Percentiles rank a stretch among this genome's conserved stretches.
These are phyloP conservation scores for Gadopsis bispinosus DNA, from an alignment of 2,797 vertebrate species.

Conservation along the genomic window DNA sequence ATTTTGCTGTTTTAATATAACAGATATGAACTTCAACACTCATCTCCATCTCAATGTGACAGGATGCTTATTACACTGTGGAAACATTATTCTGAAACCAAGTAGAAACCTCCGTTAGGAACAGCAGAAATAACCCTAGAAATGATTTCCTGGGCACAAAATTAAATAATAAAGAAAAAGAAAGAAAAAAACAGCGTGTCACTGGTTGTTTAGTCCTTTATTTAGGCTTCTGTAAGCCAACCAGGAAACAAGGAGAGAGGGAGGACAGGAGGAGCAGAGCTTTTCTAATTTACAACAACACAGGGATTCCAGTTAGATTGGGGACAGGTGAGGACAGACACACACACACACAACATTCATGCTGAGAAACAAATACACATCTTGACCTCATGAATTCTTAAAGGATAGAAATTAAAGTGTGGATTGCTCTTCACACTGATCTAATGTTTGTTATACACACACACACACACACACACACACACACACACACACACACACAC, in stretches of 20 bases:
- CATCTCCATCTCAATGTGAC: background rate
- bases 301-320: conserved; percentile 23
- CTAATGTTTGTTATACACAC: background rate
- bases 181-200: background rate
- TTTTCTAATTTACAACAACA: conserved; percentile 53
- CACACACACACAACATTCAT: conserved; percentile 11
- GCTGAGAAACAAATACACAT: conserved; percentile 30
- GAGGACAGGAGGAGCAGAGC: background rate
- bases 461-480: background rate
- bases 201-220: background rate
- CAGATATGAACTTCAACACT: background rate
- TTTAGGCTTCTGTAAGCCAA: background rate
- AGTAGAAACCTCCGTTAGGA: no score
- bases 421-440: conserved; percentile 12
- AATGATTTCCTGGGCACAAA: conserved; percentile 7
- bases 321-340: conserved; percentile 12
- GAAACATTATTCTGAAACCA: background rate
- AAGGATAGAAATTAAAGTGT: conserved; percentile 17
- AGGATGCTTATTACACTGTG: background rate
- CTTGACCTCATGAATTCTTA: background rate
- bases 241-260: conserved; percentile 17
- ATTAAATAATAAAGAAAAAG: background rate
- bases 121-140: background rate
- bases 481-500: background rate
- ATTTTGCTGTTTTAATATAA: background rate